A percentile compares a stretch with the other conserved stretches of the same genome.
These are phyloP conservation scores for Corydoras maculifer DNA, from an alignment of 2,113 vertebrate genomes.

Conservation along the genomic window DNA sequence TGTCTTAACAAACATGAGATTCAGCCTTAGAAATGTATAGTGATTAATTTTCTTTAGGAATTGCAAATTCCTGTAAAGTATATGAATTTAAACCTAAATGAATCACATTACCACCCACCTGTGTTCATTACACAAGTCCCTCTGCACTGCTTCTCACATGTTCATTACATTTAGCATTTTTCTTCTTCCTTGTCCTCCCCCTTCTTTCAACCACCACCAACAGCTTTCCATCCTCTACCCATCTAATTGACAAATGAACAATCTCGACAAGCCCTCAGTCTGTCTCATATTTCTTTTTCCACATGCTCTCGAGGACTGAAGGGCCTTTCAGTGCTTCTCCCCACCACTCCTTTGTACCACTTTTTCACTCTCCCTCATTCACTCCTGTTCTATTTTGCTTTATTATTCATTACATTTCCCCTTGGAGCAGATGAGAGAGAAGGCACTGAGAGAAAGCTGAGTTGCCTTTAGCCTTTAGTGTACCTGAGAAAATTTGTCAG, in stretches of 20 bases:
- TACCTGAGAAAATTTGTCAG: slow-evolving; percentile 42
- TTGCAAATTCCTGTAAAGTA: no score
- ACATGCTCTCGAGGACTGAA: slow-evolving; percentile 48
- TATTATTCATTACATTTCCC: slow-evolving; percentile 68
- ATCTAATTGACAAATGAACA: slow-evolving; percentile 61
- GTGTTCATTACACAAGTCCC: not conserved
- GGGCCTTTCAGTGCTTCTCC: slow-evolving; percentile 40
- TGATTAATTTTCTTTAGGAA: no score
- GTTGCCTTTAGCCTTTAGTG: slow-evolving; percentile 53
- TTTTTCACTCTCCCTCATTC: slow-evolving; percentile 19
- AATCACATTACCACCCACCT: not conserved
- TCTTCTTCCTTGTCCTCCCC: slow-evolving; percentile 30
- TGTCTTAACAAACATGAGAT: no score
- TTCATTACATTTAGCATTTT: slow-evolving; percentile 23
- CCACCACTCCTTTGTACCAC: slow-evolving; percentile 29
- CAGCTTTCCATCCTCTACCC: slow-evolving; percentile 43
- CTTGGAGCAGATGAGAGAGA: slow-evolving; percentile 53
- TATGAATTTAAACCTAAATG: no score
- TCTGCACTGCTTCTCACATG: slow-evolving; percentile 5
- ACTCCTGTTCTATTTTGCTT: slow-evolving; percentile 51
- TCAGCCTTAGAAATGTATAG: no score
- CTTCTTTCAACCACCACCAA: slow-evolving; percentile 39
- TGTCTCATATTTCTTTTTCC: slow-evolving; percentile 4
- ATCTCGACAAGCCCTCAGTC: slow-evolving; percentile 52
- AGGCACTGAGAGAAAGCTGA: slow-evolving; percentile 53